These are phyloP conservation scores for Silurus glanis DNA, from an alignment of 2,113 vertebrate species.

Conservation along the genomic window DNA sequence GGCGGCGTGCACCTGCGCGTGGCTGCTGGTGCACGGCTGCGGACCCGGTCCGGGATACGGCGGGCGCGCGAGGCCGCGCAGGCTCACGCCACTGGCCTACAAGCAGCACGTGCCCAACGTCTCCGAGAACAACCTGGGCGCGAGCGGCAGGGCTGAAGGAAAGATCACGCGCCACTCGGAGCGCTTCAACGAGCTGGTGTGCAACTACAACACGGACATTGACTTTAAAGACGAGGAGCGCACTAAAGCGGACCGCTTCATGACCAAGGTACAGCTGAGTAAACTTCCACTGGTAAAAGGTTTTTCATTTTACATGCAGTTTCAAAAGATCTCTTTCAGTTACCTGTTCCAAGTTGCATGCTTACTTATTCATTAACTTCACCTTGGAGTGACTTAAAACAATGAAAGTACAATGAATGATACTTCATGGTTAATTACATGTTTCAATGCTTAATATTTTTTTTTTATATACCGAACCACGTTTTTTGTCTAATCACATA, in stretches of 20 bases:
- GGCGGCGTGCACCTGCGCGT: constrained; percentile 72
- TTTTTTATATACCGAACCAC: neutral
- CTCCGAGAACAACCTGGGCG: constrained; percentile 95
- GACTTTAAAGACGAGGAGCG: constrained; percentile 99
- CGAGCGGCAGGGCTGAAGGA: constrained; percentile 92
- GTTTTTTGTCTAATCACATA: constrained; percentile 9
- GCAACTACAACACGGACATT: constrained; percentile 98
- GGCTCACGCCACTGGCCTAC: constrained; percentile 88
- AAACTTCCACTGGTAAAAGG: neutral
- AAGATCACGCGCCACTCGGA: constrained; percentile 91
- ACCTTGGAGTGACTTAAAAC: neutral
- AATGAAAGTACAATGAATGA: neutral
- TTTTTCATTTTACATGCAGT: neutral
- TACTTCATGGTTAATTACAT: neutral
- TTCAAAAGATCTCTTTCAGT: neutral
- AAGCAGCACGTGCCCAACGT: constrained; percentile 91
- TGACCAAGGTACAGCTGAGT: constrained; percentile 85
- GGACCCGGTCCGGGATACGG: constrained; percentile 86
- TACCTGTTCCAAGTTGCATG: neutral
- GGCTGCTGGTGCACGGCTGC: constrained; percentile 77
- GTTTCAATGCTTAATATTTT: neutral
- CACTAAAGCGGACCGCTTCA: constrained; percentile 93
- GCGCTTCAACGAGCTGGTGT: constrained; percentile 93
- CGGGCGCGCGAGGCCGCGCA: constrained; percentile 80
- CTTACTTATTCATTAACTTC: neutral